Evolutionary conservation across 2,888 invertebrate genomes (phyloP).

Genomic region (Melanotus villosus): DNA sequence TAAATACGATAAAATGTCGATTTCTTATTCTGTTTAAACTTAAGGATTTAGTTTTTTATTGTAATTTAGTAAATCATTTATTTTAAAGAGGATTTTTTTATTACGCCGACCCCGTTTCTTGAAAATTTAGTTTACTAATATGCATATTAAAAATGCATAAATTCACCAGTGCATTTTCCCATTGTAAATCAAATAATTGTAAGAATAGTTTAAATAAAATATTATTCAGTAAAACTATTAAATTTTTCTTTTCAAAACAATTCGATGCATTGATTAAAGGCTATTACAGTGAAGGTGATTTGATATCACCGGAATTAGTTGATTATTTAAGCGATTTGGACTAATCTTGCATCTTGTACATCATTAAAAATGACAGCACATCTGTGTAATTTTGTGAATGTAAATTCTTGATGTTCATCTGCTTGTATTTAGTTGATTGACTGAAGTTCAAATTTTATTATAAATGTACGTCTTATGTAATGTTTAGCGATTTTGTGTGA

Average conservation of each 20-base stretch:
- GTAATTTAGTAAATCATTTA: too few relatives aligned
- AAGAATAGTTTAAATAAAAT: background rate
- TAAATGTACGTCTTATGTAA: constrained; percentile 9
- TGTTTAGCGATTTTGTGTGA: background rate
- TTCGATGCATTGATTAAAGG: background rate
- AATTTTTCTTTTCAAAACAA: background rate
- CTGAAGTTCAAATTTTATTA: background rate
- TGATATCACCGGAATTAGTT: background rate
- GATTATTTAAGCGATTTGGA: too few relatives aligned
- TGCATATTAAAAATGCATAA: too few relatives aligned
- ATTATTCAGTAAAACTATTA: background rate
- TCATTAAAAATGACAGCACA: too few relatives aligned
- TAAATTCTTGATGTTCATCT: background rate
- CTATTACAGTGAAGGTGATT: background rate
- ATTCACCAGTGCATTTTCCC: too few relatives aligned
- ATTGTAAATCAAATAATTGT: too few relatives aligned
- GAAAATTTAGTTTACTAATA: too few relatives aligned
- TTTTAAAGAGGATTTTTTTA: too few relatives aligned
- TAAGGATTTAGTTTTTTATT: too few relatives aligned
- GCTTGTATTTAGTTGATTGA: constrained; percentile 6
- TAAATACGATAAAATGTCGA: background rate
- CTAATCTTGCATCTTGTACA: too few relatives aligned
- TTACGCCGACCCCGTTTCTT: too few relatives aligned
- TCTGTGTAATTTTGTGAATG: background rate
- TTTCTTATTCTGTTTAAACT: background rate